phyloP scores from a whole-genome alignment of 2,113 vertebrate species.

The Melozone crissalis region DNA sequence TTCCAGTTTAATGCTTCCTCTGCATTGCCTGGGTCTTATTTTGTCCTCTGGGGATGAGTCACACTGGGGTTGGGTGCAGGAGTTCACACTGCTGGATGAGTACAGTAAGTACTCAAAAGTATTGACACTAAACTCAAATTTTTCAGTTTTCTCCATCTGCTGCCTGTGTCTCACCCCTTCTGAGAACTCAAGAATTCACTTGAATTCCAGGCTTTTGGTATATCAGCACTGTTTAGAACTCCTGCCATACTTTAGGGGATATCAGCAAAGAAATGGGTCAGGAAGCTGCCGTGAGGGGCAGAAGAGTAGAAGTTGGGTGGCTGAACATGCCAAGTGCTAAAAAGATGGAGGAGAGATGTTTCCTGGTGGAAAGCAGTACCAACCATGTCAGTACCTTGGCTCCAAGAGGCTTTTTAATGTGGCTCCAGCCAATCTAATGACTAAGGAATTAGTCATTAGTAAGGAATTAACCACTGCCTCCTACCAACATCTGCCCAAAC shows the following conservation, averaged over 20 bases:
- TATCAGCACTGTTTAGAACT: not conserved
- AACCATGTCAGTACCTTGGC: not conserved
- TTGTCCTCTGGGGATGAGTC: not conserved
- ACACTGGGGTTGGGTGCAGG: not conserved
- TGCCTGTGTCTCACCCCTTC: not conserved
- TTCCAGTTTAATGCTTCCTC: not conserved
- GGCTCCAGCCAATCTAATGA: not conserved
- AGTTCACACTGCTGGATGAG: rapidly evolving
- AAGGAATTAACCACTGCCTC: not conserved
- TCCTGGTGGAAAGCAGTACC: not conserved
- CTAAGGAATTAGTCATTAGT: too few relatives aligned
- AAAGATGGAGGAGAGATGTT: not conserved
- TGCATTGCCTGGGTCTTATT: not conserved
- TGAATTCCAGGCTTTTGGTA: rapidly evolving
- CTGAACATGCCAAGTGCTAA: rapidly evolving
- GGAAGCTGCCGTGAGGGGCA: rapidly evolving
- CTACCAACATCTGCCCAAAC: not conserved
- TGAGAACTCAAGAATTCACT: not conserved
- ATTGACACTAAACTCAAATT: rapidly evolving
- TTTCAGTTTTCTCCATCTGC: too few relatives aligned
- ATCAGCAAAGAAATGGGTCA: not conserved
- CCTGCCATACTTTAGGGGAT: rapidly evolving
- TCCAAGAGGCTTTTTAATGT: not conserved
- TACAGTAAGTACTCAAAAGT: rapidly evolving
- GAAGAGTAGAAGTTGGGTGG: not conserved